A percentile compares a stretch with the other conserved stretches of the same genome.
phyloP scores from a whole-genome alignment of 2,113 vertebrate species.

The Phylloscopus trochiloides region DNA sequence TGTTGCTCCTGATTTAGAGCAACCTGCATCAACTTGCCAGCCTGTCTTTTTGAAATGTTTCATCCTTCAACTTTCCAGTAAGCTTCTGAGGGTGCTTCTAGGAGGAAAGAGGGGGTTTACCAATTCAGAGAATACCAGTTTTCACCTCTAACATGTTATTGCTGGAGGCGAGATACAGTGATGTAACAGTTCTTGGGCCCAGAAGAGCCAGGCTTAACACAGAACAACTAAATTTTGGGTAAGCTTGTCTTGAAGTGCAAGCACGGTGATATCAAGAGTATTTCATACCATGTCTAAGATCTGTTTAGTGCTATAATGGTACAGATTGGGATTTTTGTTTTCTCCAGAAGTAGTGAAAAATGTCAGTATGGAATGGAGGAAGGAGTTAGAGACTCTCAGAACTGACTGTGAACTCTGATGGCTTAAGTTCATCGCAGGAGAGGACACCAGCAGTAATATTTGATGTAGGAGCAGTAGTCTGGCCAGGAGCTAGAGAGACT shows the following conservation, averaged over 20 bases:
- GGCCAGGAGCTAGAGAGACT: not conserved
- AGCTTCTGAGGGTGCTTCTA: not conserved
- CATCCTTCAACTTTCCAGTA: not conserved
- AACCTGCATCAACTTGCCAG: not conserved
- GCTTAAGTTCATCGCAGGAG: not conserved
- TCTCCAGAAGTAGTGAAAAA: not conserved
- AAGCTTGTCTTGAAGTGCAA: not conserved
- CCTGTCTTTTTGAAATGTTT: not conserved
- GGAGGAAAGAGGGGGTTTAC: not conserved
- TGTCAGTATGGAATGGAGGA: not conserved
- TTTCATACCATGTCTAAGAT: not conserved
- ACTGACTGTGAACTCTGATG: not conserved
- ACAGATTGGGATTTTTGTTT: not conserved
- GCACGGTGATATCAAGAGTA: not conserved
- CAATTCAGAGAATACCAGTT: not conserved
- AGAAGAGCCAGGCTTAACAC: not conserved
- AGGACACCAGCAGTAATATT: not conserved
- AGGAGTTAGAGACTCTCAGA: not conserved
- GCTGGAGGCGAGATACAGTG: not conserved
- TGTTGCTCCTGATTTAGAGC: not conserved
- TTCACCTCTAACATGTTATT: not conserved
- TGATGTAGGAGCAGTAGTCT: not conserved
- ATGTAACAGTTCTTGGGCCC: not conserved
- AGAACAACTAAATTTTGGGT: not conserved
- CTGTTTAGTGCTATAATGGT: not conserved